Percentiles rank a stretch among this genome's conserved stretches.
Conservation (phyloP, 2,113 vertebrate species). For the Catharus bicknelli region DNA sequence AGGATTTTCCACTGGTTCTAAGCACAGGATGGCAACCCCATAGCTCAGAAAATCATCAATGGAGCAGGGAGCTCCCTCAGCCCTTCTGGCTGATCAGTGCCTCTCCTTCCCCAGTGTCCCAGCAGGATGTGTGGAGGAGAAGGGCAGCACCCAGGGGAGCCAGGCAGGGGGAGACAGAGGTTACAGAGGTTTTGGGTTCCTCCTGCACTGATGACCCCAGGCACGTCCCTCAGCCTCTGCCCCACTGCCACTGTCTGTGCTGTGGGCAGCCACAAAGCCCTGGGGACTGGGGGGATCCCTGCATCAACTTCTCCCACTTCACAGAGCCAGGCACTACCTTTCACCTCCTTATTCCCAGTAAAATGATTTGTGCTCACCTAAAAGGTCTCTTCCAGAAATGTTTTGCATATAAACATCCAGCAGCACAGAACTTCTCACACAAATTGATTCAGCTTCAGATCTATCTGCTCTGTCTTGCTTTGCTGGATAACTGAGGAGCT, state of each 20-base stretch:
- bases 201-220: not conserved
- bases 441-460: not conserved
- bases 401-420: not conserved
- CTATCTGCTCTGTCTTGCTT: not conserved
- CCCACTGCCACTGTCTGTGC: not conserved
- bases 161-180: not conserved
- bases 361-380: not conserved
- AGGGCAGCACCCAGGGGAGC: not conserved
- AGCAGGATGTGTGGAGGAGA: not conserved
- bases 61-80: not conserved
- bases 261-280: not conserved
- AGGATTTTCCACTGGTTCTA: not conserved
- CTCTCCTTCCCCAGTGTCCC: not conserved
- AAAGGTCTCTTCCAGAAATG: not conserved
- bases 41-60: not conserved
- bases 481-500: not conserved
- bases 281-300: accelerated
- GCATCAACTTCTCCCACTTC: too few species aligned
- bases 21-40: not conserved
- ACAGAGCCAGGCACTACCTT: not conserved
- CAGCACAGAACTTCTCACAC: not conserved
- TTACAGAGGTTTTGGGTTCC: not conserved
- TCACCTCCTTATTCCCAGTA: not conserved
- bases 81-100: not conserved
- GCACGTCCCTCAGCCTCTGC: not conserved